Conservation (phyloP, 2,888 invertebrate genomes). For the Rotaria magnacalcarata region DNA sequence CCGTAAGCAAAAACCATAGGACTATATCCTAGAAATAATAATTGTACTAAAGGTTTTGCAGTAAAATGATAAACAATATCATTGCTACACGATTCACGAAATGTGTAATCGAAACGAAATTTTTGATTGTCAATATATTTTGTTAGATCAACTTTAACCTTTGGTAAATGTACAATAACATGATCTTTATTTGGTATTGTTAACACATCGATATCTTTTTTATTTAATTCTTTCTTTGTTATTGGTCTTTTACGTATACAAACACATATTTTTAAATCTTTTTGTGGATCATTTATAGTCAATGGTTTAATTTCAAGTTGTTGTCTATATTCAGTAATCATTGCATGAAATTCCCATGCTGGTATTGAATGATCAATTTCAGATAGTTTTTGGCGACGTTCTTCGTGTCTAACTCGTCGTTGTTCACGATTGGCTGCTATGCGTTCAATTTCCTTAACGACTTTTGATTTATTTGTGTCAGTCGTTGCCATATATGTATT, state of each 20-base stretch:
- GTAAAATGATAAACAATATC: conserved; percentile 87
- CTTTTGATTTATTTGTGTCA: conserved; percentile 54
- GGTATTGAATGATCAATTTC: conserved; percentile 43
- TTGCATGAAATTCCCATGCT: conserved; percentile 45
- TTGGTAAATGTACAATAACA: conserved; percentile 62
- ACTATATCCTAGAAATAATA: conserved; percentile 96
- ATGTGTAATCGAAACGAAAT: conserved; percentile 96
- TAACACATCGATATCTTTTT: conserved; percentile 91
- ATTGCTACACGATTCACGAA: conserved; percentile 89
- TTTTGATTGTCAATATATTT: conserved; percentile 96
- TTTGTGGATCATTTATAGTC: conserved; percentile 53
- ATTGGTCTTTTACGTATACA: conserved; percentile 93
- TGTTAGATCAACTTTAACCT: conserved; percentile 83
- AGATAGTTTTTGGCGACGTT: conserved; percentile 74
- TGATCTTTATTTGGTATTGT: conserved; percentile 84
- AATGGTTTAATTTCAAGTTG: conserved; percentile 32
- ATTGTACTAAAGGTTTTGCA: conserved; percentile 90
- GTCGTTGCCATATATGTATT: not conserved
- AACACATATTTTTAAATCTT: conserved; percentile 82
- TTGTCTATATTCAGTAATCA: conserved; percentile 44
- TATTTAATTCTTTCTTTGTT: conserved; percentile 81
- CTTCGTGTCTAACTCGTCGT: conserved; percentile 81
- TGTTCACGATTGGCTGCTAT: conserved; percentile 93
- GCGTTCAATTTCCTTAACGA: conserved; percentile 74
- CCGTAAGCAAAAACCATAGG: conserved; percentile 99